phyloP scores from a whole-genome alignment of 2,797 vertebrate genomes.

The Loriculus beryllinus region DNA sequence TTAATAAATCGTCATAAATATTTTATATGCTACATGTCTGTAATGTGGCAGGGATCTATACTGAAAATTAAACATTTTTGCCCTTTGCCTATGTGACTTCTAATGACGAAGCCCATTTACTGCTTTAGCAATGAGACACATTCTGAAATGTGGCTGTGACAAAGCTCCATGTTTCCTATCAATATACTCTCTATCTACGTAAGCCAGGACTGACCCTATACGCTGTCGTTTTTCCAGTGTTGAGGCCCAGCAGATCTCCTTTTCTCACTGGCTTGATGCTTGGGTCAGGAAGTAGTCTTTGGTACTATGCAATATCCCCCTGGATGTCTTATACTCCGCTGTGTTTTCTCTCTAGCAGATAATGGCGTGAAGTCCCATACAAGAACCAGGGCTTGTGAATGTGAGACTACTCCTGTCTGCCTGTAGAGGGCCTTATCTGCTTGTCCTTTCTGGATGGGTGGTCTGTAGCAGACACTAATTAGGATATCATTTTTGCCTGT shows the following conservation, averaged over 20 bases:
- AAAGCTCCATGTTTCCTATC: not conserved
- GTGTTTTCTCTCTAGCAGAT: not conserved
- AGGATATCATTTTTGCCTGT: not conserved
- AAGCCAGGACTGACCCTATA: not conserved
- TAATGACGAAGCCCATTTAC: not conserved
- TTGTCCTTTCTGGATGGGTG: not conserved
- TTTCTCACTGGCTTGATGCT: too few relatives aligned
- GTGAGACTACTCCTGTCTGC: not conserved
- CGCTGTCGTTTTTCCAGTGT: accelerated
- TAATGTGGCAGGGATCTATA: not conserved
- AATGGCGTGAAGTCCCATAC: not conserved
- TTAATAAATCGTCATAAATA: not conserved
- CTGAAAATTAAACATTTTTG: not conserved
- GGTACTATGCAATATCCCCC: not conserved
- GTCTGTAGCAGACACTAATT: not conserved
- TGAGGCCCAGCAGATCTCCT: not conserved
- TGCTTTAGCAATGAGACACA: not conserved
- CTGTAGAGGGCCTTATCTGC: not conserved
- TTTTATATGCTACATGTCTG: not conserved
- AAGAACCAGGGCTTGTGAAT: not conserved
- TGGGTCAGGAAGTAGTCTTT: not conserved
- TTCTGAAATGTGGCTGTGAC: not conserved
- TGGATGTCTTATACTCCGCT: not conserved
- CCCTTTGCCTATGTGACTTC: not conserved
- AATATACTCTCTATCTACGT: not conserved